Percentiles rank a stretch among this genome's conserved stretches.
Evolutionary conservation across 2,113 vertebrate genomes (phyloP).

Genomic region (Onychorhynchus coronatus): DNA sequence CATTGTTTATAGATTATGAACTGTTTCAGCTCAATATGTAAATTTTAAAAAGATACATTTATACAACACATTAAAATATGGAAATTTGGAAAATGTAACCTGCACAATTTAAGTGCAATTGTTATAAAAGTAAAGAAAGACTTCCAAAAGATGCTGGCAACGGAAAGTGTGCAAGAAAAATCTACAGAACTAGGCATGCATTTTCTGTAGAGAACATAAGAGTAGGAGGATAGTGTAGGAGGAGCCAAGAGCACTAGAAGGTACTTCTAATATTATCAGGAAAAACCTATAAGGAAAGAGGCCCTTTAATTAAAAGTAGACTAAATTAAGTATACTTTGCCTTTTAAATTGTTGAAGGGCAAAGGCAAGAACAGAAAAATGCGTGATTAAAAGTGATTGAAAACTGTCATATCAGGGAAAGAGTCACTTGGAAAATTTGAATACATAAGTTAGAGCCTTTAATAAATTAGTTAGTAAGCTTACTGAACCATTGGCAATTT

Average conservation of each 20-base stretch:
- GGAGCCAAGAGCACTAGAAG: slow-evolving; percentile 20
- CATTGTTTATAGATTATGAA: neutral
- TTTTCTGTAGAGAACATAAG: slow-evolving; percentile 12
- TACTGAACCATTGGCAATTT: neutral
- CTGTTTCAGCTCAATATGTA: neutral
- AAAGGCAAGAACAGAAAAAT: slow-evolving; percentile 27
- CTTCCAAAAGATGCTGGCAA: neutral
- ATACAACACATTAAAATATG: neutral
- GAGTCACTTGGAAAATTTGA: neutral
- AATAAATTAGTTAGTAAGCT: neutral
- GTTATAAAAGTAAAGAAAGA: neutral
- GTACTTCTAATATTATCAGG: slow-evolving; percentile 22
- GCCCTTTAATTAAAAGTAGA: slow-evolving; percentile 36
- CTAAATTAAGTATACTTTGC: slow-evolving; percentile 11
- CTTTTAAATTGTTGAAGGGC: slow-evolving; percentile 8
- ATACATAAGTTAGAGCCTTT: neutral
- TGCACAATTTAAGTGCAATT: neutral
- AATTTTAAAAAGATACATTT: neutral
- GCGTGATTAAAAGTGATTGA: neutral
- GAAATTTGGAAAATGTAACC: neutral
- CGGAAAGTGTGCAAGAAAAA: neutral
- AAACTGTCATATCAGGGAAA: neutral
- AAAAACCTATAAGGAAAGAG: neutral
- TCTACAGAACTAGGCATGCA: neutral
- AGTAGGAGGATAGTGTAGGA: slow-evolving; percentile 26